Evolutionary conservation across 2,797 vertebrate genomes (phyloP).

Genomic region (Thunnus albacares): DNA sequence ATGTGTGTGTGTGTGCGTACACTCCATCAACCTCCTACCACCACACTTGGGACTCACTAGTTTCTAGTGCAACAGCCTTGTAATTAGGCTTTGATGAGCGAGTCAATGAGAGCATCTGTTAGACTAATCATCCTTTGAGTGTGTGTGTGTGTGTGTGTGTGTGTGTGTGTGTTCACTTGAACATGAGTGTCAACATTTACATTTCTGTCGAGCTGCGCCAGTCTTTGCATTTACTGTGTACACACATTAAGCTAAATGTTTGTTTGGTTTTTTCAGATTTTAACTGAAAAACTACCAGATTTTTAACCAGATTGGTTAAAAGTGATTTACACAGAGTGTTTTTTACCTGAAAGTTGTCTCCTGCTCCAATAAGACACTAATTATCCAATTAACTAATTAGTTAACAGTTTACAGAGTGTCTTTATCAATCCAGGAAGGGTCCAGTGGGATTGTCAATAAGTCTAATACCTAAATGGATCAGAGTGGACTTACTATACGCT

Average conservation of each 20-base stretch:
- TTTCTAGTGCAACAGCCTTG: slow-evolving; percentile 55
- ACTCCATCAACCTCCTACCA: slow-evolving; percentile 38
- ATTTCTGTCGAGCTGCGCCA: neutral
- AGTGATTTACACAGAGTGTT: too few species aligned
- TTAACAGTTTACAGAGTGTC: neutral
- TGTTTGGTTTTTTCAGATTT: neutral
- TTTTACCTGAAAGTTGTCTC: too few species aligned
- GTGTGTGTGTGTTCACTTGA: neutral
- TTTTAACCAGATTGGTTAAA: neutral
- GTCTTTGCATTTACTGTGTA: neutral
- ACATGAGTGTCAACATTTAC: slow-evolving; percentile 39
- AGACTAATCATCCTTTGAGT: slow-evolving; percentile 54
- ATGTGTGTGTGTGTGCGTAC: slow-evolving; percentile 20
- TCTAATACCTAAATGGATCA: too few species aligned
- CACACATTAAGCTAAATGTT: neutral
- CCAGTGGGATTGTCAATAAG: neutral
- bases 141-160: slow-evolving; percentile 10
- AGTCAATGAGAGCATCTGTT: slow-evolving; percentile 71
- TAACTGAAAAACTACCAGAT: neutral
- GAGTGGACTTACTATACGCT: too few species aligned
- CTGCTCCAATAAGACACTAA: neutral
- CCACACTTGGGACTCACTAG: slow-evolving; percentile 50
- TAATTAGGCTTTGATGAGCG: slow-evolving; percentile 70
- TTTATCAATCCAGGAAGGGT: neutral
- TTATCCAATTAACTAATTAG: neutral